These are phyloP conservation scores for Chironomus tepperi DNA, from an alignment of 1,140 invertebrate species.

Conservation along the genomic window DNA sequence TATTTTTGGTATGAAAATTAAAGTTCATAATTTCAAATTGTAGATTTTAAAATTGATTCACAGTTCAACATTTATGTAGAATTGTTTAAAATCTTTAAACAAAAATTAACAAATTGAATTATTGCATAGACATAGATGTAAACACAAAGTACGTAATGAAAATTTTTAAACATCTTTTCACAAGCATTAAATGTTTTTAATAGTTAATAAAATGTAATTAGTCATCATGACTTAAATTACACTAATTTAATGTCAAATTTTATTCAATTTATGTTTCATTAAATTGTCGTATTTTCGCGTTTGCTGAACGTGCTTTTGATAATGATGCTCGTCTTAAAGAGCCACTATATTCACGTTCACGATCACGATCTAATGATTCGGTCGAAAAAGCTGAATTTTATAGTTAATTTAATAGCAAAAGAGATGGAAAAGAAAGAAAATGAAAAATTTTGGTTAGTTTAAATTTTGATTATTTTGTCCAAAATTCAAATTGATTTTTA, in stretches of 20 bases:
- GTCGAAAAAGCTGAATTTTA: slow-evolving; percentile 39
- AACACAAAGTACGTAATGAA: no score
- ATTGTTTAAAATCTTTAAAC: no score
- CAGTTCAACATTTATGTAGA: no score
- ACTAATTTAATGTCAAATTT: neutral
- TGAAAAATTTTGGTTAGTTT: neutral
- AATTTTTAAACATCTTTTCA: no score
- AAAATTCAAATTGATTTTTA: slow-evolving; percentile 26
- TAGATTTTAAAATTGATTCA: no score
- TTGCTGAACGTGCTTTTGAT: slow-evolving; percentile 38
- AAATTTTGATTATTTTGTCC: slow-evolving; percentile 1
- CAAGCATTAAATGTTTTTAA: no score
- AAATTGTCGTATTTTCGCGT: slow-evolving; percentile 25
- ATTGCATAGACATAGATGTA: no score
- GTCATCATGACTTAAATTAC: no score
- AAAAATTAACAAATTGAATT: no score
- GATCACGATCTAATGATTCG: slow-evolving; percentile 42
- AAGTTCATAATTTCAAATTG: no score
- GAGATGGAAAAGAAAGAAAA: neutral
- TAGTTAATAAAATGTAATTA: no score
- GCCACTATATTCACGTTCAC: slow-evolving; percentile 39
- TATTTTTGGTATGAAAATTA: no score
- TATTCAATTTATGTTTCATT: neutral
- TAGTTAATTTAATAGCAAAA: slow-evolving; percentile 29
- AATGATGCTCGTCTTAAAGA: slow-evolving; percentile 39